Base-by-base conservation (phyloP, 2,797 vertebrate species). In the Notamacropus eugenii region DNA sequence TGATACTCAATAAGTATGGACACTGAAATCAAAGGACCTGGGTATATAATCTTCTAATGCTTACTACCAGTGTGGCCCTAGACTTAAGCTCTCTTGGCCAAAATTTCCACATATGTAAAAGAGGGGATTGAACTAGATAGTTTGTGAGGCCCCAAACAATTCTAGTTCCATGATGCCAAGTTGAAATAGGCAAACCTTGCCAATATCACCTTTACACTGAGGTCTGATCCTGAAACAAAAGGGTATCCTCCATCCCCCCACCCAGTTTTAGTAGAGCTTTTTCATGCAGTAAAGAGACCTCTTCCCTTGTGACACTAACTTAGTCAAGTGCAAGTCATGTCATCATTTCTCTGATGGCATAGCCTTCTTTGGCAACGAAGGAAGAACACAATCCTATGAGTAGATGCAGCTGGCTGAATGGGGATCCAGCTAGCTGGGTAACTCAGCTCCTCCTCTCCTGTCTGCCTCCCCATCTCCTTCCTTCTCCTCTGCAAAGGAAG, bases 61-160 rank as follows among this genome's bases (percentile, higher is more conserved):
- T 92, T 94, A 74, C 74, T 54, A 90, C 46, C 22, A 93, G 0
- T 92, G 29, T 91, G 57, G n/a, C 29, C 91, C 94, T 91, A 9
- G 57, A 54, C 57, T 96, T 92, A 90, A 91, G 22, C 58, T 97
- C 95, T 52, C 22, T 92, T 62, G 92, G 55, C n/a, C 92, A 95
- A 24, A n/a, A n/a, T 95, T 97, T 97, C 91, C 58, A 95, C 57
- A 56, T 27, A 50, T 8, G 24, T 12, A 95, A 94, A 87, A 91
- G 5, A 14, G 34, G 57, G 93, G 31, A 54, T 54, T 87, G 40
- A 24, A 87, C 24, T 87, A 50, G 40, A 27, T 24, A 19, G 24
- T 24, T 10, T 50, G 40, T 28, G 40, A 87, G 22, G 40, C 27
- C 22, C 74, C 40, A 46, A 46, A n/a, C 40, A 27, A 46, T 11